Percentiles rank a stretch among this genome's conserved stretches.
phyloP scores from a whole-genome alignment of 1,140 invertebrate genomes.

The Leptoteleia sp. region DNA sequence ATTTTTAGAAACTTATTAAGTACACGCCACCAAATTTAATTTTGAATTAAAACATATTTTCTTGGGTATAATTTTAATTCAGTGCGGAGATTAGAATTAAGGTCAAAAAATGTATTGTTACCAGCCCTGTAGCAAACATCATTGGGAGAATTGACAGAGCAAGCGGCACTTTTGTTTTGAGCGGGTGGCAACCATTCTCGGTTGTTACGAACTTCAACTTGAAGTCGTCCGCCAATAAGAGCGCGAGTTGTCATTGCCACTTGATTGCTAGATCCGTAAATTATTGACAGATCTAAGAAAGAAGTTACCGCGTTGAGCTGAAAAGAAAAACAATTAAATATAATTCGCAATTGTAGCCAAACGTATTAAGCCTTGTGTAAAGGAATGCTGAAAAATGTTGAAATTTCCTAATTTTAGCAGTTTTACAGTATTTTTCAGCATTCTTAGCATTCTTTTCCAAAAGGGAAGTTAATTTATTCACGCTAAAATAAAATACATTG shows the following conservation, averaged over 20 bases:
- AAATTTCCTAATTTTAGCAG: too few species aligned
- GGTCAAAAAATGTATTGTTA: slow-evolving; percentile 75
- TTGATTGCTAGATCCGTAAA: slow-evolving; percentile 89
- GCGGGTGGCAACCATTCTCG: slow-evolving; percentile 87
- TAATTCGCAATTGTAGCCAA: too few species aligned
- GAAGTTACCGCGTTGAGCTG: slow-evolving; percentile 91
- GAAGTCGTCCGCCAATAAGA: slow-evolving; percentile 84
- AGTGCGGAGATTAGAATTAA: too few species aligned
- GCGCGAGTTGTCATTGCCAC: slow-evolving; percentile 85
- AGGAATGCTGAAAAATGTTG: too few species aligned
- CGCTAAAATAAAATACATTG: too few species aligned
- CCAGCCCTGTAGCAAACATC: slow-evolving; percentile 88
- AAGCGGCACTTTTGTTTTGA: slow-evolving; percentile 84
- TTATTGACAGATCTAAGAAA: slow-evolving; percentile 91
- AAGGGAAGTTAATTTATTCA: too few species aligned
- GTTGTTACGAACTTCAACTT: slow-evolving; percentile 84
- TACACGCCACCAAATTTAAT: too few species aligned
- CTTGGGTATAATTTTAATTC: too few species aligned
- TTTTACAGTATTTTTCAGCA: too few species aligned
- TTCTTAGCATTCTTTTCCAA: too few species aligned
- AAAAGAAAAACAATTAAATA: slow-evolving; percentile 29
- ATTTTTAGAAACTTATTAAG: neutral
- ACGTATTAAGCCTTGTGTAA: too few species aligned
- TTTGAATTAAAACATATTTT: too few species aligned
- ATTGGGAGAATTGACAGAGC: slow-evolving; percentile 80